phyloP scores from a whole-genome alignment of 2,888 invertebrate species.

The Chalcosyrphus nemorum region DNA sequence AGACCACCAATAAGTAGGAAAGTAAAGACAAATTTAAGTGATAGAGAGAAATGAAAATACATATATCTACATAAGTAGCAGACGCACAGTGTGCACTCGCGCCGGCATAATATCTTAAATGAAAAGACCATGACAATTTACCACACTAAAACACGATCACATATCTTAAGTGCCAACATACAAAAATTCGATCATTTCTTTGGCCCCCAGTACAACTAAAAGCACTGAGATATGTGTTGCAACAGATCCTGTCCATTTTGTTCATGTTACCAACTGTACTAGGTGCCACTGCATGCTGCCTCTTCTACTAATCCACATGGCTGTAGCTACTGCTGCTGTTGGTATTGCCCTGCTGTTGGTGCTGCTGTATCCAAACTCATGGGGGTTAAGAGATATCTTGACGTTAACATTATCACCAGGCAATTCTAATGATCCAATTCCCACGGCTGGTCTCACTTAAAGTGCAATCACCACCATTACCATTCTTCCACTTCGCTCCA shows the following conservation, averaged over 20 bases:
- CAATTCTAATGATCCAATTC: constrained; percentile 81
- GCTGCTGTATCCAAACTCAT: constrained; percentile 56
- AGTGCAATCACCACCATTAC: constrained; percentile 73
- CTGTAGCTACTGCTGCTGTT: constrained; percentile 2
- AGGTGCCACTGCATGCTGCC: constrained; percentile 50
- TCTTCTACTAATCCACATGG: constrained; percentile 31
- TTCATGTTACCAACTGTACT: constrained; percentile 57
- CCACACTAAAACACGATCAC: constrained; percentile 69
- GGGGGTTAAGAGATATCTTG: constrained; percentile 73
- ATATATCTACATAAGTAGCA: constrained; percentile 12
- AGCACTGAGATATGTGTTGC: constrained; percentile 17
- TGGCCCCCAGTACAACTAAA: constrained; percentile 38
- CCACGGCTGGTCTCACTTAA: constrained; percentile 77
- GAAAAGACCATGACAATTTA: constrained; percentile 70
- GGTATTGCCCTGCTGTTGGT: constrained; percentile 11
- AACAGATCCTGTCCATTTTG: constrained; percentile 62
- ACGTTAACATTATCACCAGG: constrained; percentile 73
- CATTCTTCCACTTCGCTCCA: constrained; percentile 54
- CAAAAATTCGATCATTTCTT: constrained; percentile 63
- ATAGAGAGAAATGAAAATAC: background rate
- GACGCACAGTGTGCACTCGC: constrained; percentile 36
- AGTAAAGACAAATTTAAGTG: background rate
- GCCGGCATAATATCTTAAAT: constrained; percentile 58
- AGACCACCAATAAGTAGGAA: background rate
- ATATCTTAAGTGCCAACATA: constrained; percentile 68